These are phyloP conservation scores for Hydropsyche tenuis DNA, from an alignment of 1,140 invertebrate species.

Conservation along the genomic window DNA sequence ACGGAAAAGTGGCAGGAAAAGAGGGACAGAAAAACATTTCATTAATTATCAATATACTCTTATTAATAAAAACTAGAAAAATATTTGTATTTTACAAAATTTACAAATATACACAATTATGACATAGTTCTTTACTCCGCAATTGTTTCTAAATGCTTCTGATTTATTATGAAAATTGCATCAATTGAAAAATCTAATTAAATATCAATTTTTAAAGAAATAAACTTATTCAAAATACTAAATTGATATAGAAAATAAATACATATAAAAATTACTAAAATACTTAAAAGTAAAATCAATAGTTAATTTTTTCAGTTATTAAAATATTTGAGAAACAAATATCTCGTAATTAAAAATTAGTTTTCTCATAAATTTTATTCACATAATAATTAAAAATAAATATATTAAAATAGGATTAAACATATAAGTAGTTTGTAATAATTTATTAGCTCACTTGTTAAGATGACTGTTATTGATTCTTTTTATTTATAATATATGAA, in stretches of 20 bases:
- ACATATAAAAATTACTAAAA: conserved; percentile 10
- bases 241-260: neutral
- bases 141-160: conserved; percentile 30
- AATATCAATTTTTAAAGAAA: too few relatives aligned
- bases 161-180: conserved; percentile 35
- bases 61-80: conserved; percentile 37
- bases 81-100: conserved; percentile 36
- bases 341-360: conserved; percentile 6
- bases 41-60: conserved; percentile 48
- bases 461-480: neutral
- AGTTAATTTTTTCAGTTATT: conserved; percentile 15
- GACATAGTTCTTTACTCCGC: conserved; percentile 31
- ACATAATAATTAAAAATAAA: conserved; percentile 1
- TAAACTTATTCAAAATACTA: too few relatives aligned
- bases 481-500: too few relatives aligned
- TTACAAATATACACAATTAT: conserved; percentile 35
- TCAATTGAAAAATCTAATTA: too few relatives aligned
- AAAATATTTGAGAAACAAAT: neutral
- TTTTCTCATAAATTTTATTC: too few relatives aligned
- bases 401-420: conserved; percentile 7
- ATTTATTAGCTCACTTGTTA: conserved; percentile 10
- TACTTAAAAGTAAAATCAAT: too few relatives aligned
- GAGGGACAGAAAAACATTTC: conserved; percentile 59
- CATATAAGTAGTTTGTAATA: conserved; percentile 12
- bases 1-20: conserved; percentile 55